A percentile compares a stretch with the other conserved stretches of the same genome.
Conservation (phyloP, 1,140 invertebrate species). For the Diorhabda elongata region DNA sequence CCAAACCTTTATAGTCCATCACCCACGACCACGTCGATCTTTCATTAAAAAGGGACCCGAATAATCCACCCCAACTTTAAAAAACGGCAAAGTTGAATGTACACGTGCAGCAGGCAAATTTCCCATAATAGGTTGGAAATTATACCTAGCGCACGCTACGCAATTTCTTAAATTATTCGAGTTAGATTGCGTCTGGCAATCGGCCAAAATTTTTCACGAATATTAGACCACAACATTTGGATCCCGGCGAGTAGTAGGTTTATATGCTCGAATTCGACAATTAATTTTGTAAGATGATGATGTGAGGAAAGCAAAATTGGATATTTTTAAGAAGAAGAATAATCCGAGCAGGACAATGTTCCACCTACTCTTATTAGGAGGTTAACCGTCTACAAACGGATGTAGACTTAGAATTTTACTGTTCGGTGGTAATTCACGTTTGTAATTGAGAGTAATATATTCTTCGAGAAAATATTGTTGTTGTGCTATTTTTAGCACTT, state of each 20-base stretch:
- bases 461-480: no score
- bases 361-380: slow-evolving; percentile 26
- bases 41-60: slow-evolving; percentile 32
- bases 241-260: no score
- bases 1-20: slow-evolving; percentile 33
- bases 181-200: slow-evolving; percentile 27
- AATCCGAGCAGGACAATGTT: no score
- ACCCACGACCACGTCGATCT: slow-evolving; percentile 19
- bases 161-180: slow-evolving; percentile 30
- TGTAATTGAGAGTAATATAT: background rate
- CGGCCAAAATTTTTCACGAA: slow-evolving; percentile 31
- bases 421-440: no score
- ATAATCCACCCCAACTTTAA: slow-evolving; percentile 32
- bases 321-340: no score
- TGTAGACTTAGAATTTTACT: slow-evolving; percentile 21
- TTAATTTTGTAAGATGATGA: no score
- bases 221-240: slow-evolving; percentile 20
- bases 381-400: slow-evolving; percentile 19
- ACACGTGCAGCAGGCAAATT: no score
- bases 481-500: no score
- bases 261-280: no score
- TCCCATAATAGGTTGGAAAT: background rate
- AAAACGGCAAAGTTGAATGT: background rate
- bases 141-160: slow-evolving; percentile 19
- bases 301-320: slow-evolving; percentile 12